Evolutionary conservation across 2,888 invertebrate species (phyloP).

Genomic region (Agrotis exclamationis): DNA sequence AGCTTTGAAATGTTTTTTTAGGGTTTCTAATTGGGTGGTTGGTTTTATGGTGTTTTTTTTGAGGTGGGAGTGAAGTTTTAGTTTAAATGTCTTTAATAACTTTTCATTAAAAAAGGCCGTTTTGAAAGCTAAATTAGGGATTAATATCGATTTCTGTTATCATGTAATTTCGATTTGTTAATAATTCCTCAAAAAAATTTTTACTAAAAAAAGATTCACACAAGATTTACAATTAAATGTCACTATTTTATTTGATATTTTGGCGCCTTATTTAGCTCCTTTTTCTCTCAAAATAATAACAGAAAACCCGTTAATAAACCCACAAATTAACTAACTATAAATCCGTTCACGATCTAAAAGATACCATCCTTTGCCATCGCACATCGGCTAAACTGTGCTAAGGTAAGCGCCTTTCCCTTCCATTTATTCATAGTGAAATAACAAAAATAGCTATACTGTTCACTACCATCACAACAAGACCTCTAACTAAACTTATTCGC

Average conservation of each 20-base stretch:
- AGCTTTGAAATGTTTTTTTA: constrained; percentile 66
- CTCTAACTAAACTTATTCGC: constrained; percentile 48
- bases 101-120: no score
- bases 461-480: constrained; percentile 74
- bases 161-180: no score
- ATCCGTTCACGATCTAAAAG: constrained; percentile 67
- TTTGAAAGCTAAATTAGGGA: no score
- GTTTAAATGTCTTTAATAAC: background rate
- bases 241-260: background rate
- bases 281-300: background rate
- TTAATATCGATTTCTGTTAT: no score
- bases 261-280: fast-evolving
- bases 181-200: no score
- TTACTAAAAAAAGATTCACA: background rate
- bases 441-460: constrained; percentile 90
- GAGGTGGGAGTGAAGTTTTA: background rate
- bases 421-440: constrained; percentile 91
- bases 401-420: constrained; percentile 91
- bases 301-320: constrained; percentile 27
- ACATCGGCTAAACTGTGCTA: constrained; percentile 86
- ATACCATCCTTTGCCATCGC: constrained; percentile 71
- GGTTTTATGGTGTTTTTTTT: constrained; percentile 1
- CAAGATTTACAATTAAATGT: background rate
- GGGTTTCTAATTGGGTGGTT: constrained; percentile 61
- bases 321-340: constrained; percentile 62